Conservation (phyloP, 37 sponge, comb jelly and placozoan species). For the Oopsacas minuta region DNA sequence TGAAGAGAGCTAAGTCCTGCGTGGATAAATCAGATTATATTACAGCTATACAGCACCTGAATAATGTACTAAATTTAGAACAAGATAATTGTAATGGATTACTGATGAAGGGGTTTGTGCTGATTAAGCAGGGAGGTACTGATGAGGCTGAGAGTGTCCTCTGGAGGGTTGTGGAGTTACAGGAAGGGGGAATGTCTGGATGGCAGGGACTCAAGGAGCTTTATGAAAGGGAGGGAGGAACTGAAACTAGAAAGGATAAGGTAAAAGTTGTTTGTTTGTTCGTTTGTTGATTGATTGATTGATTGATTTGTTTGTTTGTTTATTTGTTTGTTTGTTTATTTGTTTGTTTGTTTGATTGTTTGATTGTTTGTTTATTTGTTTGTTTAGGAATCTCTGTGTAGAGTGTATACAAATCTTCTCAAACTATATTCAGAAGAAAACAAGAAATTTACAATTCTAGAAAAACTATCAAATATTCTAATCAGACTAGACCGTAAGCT, state of each 20-base stretch:
- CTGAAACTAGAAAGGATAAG: not conserved
- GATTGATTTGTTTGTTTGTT: not conserved
- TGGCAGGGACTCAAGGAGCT: conserved; percentile 11
- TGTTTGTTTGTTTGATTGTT: not conserved
- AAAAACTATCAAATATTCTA: not conserved
- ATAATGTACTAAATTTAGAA: not conserved
- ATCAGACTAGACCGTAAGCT: not conserved
- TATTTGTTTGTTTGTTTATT: not conserved
- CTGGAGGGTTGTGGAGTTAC: not conserved
- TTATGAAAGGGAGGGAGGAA: not conserved
- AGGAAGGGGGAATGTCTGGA: not conserved
- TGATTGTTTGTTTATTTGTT: not conserved
- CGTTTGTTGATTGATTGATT: not conserved
- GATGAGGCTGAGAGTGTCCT: not conserved
- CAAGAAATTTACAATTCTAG: not conserved
- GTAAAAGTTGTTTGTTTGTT: not conserved
- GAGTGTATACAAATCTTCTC: not conserved
- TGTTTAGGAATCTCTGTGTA: conserved; percentile 8
- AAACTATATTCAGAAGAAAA: not conserved
- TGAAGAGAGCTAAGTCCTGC: not conserved
- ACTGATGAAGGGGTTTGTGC: not conserved
- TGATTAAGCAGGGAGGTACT: not conserved
- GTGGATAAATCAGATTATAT: not conserved
- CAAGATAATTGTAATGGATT: not conserved
- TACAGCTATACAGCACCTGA: not conserved